Evolutionary conservation across 1,140 invertebrate genomes (phyloP), one percentile per base, ranked within the genome.

Genomic region (Augochlora pura): DNA sequence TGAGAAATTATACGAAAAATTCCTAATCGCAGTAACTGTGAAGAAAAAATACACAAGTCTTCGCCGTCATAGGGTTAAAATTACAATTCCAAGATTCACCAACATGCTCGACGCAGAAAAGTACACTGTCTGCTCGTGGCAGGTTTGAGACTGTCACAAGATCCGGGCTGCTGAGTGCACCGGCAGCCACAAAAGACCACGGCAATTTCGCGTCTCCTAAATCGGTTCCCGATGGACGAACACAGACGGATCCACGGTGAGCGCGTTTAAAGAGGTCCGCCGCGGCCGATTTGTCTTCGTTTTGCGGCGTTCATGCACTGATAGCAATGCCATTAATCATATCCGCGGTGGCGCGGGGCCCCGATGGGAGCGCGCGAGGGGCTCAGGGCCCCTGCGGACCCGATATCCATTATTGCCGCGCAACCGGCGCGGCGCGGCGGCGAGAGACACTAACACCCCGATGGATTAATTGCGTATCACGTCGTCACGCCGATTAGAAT

Each of bases 381-480:
- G 54, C 52, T 32, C 81, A 84, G 84, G 42, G 82, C 87, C 81
- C 83, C 81, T 52, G 79, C 59, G 72, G 68, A 83, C 49, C n/a
- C 60, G 84, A 87, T 82, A 87, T 82, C 85, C 87, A 88, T 90
- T 89, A 90, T 90, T 90, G 80, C 80, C 62, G 1, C 32, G 32
- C 32, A 32, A 32, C 32, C 32, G 42, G 10, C 14, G 66, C 63
- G 49, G 71, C 74, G 60, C 54, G 74, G 66, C 63, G 49, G 71
- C 74, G 60, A 60, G 74, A 67, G 74, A 67, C 86, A 83, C 79
- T 84, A 82, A 84, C 85, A 68, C 77, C 54, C 54, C 80, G 85
- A 88, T 87, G 88, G 88, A 91, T 90, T 90, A 91, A 89, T 89
- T 89, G 89, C 82, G 84, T 81, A 90, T 90, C 86, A 86, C 74